A percentile compares a stretch with the other conserved stretches of the same genome.
phyloP scores from a whole-genome alignment of 2,113 vertebrate genomes.

The Rousettus leschenaultii region DNA sequence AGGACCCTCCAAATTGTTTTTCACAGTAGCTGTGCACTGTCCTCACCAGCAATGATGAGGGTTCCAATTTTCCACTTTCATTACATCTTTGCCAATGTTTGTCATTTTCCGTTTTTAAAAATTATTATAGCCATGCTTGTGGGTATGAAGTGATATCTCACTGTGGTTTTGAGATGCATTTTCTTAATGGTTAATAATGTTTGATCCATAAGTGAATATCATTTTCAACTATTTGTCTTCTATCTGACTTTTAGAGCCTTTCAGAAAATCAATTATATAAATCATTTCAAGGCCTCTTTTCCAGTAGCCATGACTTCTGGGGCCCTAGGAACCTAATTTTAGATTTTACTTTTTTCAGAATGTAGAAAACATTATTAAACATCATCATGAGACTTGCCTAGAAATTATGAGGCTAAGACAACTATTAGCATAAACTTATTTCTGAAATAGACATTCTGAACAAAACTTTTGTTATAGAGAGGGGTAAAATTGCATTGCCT shows the following conservation, averaged over 20 bases:
- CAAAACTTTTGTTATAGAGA: background rate
- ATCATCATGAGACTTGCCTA: background rate
- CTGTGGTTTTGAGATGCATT: background rate
- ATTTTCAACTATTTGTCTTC: background rate
- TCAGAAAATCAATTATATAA: background rate
- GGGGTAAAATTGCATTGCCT: background rate
- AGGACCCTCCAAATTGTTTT: background rate
- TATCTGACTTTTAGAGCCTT: background rate
- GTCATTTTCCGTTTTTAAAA: background rate
- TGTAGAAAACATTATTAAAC: background rate
- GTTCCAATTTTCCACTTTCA: background rate
- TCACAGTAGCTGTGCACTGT: background rate
- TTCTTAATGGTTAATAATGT: background rate
- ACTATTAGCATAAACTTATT: background rate
- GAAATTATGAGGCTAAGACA: background rate
- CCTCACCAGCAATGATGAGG: background rate
- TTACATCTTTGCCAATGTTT: background rate
- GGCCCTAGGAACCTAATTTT: background rate
- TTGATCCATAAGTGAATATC: background rate
- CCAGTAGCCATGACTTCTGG: background rate
- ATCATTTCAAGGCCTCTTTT: background rate
- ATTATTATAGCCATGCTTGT: background rate
- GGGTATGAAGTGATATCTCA: background rate
- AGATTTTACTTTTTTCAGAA: background rate
- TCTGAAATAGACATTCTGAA: background rate